Evolutionary conservation across 2,888 invertebrate genomes (phyloP).

Genomic region (Pycnomerus fuliginosus): DNA sequence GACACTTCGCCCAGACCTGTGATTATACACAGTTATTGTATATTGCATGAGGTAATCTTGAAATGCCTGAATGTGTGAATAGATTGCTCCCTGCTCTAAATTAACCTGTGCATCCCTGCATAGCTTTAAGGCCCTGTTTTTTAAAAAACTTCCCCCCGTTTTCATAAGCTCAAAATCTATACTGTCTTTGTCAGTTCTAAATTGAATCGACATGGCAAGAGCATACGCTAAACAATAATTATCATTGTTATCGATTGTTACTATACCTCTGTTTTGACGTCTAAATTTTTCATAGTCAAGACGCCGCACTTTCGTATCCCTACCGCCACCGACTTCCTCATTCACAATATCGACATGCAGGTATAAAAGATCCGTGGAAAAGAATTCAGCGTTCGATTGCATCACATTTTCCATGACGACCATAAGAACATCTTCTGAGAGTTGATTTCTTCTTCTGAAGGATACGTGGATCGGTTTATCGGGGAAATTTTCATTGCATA

Average conservation of each 20-base stretch:
- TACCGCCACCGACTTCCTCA: no score
- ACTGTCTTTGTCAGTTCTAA: not conserved
- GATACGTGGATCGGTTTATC: no score
- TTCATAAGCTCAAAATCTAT: not conserved
- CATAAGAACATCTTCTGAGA: no score
- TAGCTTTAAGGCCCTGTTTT: not conserved
- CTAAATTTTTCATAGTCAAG: not conserved
- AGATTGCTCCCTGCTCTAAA: slow-evolving; percentile 4
- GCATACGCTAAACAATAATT: slow-evolving; percentile 3
- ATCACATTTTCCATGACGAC: no score
- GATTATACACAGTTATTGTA: slow-evolving; percentile 5
- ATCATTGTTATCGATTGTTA: slow-evolving; percentile 1
- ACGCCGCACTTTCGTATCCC: not conserved
- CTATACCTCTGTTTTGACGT: not conserved
- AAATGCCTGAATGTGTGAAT: slow-evolving; percentile 4
- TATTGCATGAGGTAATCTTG: slow-evolving; percentile 5
- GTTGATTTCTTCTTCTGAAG: no score
- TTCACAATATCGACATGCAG: no score
- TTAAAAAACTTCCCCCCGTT: not conserved
- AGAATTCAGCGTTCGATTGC: no score
- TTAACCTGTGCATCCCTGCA: not conserved
- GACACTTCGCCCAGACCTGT: not conserved
- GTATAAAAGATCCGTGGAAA: no score
- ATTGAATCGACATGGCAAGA: not conserved
- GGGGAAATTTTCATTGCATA: no score